phyloP scores from a whole-genome alignment of 2,113 vertebrate genomes.

The Odocoileus virginianus region DNA sequence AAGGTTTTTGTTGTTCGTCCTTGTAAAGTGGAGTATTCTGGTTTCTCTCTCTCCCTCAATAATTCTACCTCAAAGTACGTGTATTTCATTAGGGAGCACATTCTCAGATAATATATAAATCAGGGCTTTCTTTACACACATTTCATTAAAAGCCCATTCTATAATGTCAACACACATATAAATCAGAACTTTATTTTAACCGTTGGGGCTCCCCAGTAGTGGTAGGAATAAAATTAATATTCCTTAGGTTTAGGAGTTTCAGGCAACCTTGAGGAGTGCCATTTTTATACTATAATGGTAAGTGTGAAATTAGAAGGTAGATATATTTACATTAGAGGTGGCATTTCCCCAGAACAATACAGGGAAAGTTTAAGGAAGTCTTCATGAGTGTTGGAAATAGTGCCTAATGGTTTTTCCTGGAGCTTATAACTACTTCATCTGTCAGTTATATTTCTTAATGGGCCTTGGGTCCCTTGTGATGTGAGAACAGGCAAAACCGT shows the following conservation, averaged over 20 bases:
- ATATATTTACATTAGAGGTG: background rate
- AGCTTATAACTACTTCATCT: background rate
- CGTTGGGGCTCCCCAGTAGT: background rate
- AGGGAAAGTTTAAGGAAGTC: background rate
- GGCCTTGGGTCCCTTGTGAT: background rate
- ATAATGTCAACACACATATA: background rate
- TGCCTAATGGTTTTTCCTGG: background rate
- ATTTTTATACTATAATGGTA: background rate
- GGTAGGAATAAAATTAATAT: background rate
- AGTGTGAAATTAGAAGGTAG: background rate
- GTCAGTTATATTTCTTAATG: background rate
- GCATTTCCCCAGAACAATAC: background rate
- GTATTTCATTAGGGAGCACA: background rate
- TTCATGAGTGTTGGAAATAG: background rate
- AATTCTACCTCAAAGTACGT: background rate
- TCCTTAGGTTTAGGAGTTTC: background rate
- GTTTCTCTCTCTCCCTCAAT: background rate
- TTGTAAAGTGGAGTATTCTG: background rate
- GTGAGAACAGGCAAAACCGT: background rate
- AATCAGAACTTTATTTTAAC: background rate
- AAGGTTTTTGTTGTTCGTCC: background rate
- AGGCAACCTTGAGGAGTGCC: background rate
- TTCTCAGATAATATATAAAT: background rate
- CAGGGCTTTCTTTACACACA: background rate
- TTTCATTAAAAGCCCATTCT: slow-evolving; percentile 4